Evolutionary conservation across 23 tunicate species (phyloP).

Genomic region (Pegea sp.): DNA sequence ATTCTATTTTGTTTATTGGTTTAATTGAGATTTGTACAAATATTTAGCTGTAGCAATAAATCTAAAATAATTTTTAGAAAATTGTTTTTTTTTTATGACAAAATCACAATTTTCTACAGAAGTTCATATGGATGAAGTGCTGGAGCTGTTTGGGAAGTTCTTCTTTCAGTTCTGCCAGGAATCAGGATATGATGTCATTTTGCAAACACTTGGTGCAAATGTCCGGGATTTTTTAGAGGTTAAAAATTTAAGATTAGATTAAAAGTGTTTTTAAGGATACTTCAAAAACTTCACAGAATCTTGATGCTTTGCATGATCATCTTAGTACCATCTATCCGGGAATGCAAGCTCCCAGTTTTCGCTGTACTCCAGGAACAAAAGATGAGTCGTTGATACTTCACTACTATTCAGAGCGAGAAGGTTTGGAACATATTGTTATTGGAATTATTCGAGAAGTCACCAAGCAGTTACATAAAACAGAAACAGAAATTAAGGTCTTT

Average conservation of each 20-base stretch:
- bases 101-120: constrained; percentile 13
- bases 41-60: neutral
- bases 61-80: neutral
- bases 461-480: constrained; percentile 57
- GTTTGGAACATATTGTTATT: constrained; percentile 76
- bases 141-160: constrained; percentile 68
- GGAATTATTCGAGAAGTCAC: constrained; percentile 81
- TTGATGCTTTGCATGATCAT: constrained; percentile 91
- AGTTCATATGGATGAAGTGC: constrained; percentile 29
- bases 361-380: constrained; percentile 47
- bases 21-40: neutral
- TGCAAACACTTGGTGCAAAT: constrained; percentile 52
- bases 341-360: constrained; percentile 85
- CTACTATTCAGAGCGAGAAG: constrained; percentile 82
- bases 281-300: constrained; percentile 16
- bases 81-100: neutral
- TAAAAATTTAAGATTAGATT: neutral
- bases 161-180: constrained; percentile 83
- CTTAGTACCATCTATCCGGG: constrained; percentile 90
- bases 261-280: neutral
- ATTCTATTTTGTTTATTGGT: neutral
- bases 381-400: constrained; percentile 63
- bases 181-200: constrained; percentile 79
- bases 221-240: constrained; percentile 87
- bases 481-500: constrained; percentile 79